Conservation (phyloP, 1,140 invertebrate genomes). For the Brachystomella parvula region DNA sequence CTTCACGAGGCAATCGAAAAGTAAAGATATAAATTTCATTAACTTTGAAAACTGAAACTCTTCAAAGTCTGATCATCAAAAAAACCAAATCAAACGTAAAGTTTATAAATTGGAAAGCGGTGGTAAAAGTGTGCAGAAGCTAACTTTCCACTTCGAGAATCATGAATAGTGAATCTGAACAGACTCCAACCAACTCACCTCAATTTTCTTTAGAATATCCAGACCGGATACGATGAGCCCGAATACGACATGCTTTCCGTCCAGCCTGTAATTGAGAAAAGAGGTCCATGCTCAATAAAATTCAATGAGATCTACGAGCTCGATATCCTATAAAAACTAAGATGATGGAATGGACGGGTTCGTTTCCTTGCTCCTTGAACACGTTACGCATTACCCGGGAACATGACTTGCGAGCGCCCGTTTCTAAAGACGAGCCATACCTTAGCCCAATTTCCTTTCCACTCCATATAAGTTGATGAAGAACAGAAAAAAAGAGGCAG, state of each 20-base stretch:
- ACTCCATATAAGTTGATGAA: slow-evolving; percentile 24
- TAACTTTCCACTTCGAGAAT: not conserved
- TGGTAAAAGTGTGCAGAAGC: too few relatives aligned
- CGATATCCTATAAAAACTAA: slow-evolving; percentile 5
- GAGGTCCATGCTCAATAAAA: slow-evolving; percentile 11
- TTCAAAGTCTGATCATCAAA: too few relatives aligned
- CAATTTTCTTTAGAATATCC: slow-evolving; percentile 84
- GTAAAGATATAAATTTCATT: too few relatives aligned
- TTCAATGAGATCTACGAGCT: not conserved
- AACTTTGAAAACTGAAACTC: too few relatives aligned
- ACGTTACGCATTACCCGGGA: not conserved
- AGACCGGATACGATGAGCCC: slow-evolving; percentile 84
- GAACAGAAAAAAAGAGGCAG: slow-evolving; percentile 4
- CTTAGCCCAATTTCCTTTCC: slow-evolving; percentile 16
- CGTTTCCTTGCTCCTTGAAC: not conserved
- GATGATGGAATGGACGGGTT: not conserved
- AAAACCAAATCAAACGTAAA: too few relatives aligned
- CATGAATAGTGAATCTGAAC: slow-evolving; percentile 12
- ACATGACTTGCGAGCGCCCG: not conserved
- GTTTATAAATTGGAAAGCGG: too few relatives aligned
- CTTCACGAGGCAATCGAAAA: too few relatives aligned
- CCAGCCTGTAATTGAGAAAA: slow-evolving; percentile 54
- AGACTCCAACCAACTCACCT: slow-evolving; percentile 46
- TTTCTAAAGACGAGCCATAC: not conserved
- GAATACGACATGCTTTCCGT: slow-evolving; percentile 89